phyloP scores from a whole-genome alignment of 1,140 invertebrate species.

The Apocrypta bakeri region DNA sequence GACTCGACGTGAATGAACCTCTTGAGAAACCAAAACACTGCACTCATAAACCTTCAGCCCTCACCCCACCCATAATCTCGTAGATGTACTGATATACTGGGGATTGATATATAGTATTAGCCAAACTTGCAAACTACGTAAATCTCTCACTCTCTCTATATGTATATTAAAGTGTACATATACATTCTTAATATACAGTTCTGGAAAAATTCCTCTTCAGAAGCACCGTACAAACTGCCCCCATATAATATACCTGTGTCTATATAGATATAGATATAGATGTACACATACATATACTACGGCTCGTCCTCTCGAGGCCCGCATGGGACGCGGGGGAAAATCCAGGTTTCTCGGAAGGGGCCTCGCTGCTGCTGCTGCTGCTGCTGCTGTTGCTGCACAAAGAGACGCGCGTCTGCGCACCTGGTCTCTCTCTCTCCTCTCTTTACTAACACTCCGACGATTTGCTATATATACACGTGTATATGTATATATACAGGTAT shows the following conservation, averaged over 20 bases:
- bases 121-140: no score
- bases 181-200: no score
- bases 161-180: no score
- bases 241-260: no score
- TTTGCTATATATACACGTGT: background rate
- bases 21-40: no score
- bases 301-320: background rate
- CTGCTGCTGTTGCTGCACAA: background rate
- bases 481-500: background rate
- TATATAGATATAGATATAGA: background rate
- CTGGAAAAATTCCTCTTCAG: background rate
- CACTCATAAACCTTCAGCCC: no score
- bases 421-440: constrained; percentile 12
- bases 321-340: constrained; percentile 4
- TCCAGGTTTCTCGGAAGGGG: constrained; percentile 9
- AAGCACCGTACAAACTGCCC: background rate
- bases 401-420: constrained; percentile 11
- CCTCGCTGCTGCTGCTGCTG: background rate
- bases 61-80: no score
- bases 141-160: no score
- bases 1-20: no score
- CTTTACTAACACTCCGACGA: background rate
- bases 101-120: no score
- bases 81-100: no score
- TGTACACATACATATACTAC: background rate